phyloP scores from a whole-genome alignment of 2,888 invertebrate genomes.

The Amphipoea oculea region DNA sequence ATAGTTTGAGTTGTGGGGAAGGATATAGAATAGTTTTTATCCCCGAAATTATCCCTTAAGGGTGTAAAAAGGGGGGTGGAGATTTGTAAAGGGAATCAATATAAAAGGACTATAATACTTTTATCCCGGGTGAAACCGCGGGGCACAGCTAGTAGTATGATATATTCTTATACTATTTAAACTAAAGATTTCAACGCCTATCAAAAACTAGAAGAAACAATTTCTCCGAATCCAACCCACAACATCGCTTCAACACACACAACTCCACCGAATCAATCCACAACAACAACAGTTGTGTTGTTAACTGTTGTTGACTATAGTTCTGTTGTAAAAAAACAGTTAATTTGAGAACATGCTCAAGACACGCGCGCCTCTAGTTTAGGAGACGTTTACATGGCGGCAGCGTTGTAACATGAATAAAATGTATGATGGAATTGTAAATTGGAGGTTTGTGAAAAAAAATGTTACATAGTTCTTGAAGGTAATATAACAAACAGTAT shows the following conservation, averaged over 20 bases:
- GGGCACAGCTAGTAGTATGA: too few relatives aligned
- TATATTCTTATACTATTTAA: too few relatives aligned
- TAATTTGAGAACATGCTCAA: constrained; percentile 48
- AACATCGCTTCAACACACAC: not conserved
- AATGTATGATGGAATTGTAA: constrained; percentile 11
- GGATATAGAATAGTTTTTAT: too few relatives aligned
- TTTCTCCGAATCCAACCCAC: not conserved
- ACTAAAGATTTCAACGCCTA: not conserved
- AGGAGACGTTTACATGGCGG: constrained; percentile 41
- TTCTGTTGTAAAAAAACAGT: constrained; percentile 47
- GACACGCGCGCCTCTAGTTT: constrained; percentile 46
- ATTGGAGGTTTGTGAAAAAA: not conserved
- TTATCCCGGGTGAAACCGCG: too few relatives aligned
- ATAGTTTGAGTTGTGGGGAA: too few relatives aligned
- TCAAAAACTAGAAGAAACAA: not conserved
- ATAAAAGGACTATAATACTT: too few relatives aligned
- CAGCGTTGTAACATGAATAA: constrained; percentile 21
- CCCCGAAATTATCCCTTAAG: too few relatives aligned
- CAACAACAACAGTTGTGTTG: constrained; percentile 18
- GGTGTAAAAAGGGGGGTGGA: too few relatives aligned
- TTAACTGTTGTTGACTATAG: constrained; percentile 1
- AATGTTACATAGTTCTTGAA: not conserved
- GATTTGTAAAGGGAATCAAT: too few relatives aligned
- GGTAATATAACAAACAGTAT: too few relatives aligned
- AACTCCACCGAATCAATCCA: constrained; percentile 24